phyloP scores from a whole-genome alignment of 2,113 vertebrate genomes.

The Tiliqua scincoides region DNA sequence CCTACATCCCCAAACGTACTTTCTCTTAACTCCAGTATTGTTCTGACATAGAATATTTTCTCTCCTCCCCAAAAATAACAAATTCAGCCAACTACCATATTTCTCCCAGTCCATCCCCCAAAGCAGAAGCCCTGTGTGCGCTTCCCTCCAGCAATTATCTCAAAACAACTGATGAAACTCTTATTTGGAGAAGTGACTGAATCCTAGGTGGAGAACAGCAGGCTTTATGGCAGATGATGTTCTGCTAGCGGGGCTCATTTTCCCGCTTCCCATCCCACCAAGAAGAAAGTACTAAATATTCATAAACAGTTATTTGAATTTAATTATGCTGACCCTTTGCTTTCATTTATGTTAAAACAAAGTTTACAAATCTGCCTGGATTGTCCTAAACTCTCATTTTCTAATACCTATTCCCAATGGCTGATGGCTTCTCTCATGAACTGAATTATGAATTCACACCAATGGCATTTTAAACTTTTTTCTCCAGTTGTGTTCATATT shows the following conservation, averaged over 20 bases:
- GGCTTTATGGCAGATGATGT: background rate
- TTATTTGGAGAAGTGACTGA: background rate
- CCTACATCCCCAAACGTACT: no score
- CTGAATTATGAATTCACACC: background rate
- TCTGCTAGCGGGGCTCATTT: background rate
- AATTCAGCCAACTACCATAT: background rate
- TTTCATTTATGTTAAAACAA: background rate
- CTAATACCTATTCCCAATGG: background rate
- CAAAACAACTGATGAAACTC: background rate
- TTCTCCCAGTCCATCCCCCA: background rate
- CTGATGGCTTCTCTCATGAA: background rate
- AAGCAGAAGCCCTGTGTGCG: background rate
- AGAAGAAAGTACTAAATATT: background rate
- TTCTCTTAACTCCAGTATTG: no score
- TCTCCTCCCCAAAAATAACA: no score
- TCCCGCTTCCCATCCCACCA: background rate
- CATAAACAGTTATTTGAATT: background rate
- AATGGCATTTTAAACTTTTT: background rate
- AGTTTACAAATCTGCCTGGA: background rate
- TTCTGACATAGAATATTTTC: no score
- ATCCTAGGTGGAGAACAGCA: background rate
- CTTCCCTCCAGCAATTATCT: background rate
- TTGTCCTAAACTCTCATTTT: background rate
- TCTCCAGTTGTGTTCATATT: background rate
- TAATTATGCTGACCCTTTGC: background rate